phyloP scores from a whole-genome alignment of 2,113 vertebrate species.

The Alosa alosa region DNA sequence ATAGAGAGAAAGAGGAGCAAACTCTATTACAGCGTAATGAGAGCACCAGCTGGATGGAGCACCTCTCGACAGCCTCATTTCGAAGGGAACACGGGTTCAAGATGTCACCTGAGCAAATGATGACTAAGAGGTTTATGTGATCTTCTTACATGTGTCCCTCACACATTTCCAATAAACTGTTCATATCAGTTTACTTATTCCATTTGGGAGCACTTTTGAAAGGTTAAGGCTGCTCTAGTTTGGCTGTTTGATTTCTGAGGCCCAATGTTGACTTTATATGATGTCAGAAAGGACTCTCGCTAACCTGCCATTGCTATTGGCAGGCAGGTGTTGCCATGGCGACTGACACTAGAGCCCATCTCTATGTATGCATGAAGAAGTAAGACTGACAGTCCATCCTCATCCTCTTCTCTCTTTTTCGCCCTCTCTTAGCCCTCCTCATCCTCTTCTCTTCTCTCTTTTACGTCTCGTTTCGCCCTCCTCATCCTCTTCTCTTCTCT shows the following conservation, averaged over 20 bases:
- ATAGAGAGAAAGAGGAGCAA: neutral
- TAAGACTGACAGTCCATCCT: constrained; percentile 41
- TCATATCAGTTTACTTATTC: neutral
- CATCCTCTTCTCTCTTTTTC: constrained; percentile 42
- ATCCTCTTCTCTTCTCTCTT: too few species aligned
- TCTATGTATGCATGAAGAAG: constrained; percentile 36
- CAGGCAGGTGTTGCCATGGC: constrained; percentile 44
- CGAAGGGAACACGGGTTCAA: neutral
- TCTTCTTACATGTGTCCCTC: neutral
- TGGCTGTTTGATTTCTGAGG: neutral
- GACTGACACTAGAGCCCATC: constrained; percentile 30
- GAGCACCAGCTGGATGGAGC: constrained; percentile 32
- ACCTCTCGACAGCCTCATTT: constrained; percentile 22
- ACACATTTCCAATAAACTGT: neutral
- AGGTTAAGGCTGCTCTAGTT: neutral
- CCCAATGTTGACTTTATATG: neutral
- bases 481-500: too few species aligned
- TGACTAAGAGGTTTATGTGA: neutral
- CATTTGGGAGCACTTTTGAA: neutral
- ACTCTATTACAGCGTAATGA: constrained; percentile 39
- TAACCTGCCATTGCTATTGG: constrained; percentile 27
- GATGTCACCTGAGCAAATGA: constrained; percentile 25
- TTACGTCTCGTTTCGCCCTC: constrained; percentile 32
- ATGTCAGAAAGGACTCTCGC: constrained; percentile 9
- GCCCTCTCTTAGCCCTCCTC: neutral